Evolutionary conservation across 2,888 invertebrate genomes (phyloP).

Genomic region (Biston stratarius): DNA sequence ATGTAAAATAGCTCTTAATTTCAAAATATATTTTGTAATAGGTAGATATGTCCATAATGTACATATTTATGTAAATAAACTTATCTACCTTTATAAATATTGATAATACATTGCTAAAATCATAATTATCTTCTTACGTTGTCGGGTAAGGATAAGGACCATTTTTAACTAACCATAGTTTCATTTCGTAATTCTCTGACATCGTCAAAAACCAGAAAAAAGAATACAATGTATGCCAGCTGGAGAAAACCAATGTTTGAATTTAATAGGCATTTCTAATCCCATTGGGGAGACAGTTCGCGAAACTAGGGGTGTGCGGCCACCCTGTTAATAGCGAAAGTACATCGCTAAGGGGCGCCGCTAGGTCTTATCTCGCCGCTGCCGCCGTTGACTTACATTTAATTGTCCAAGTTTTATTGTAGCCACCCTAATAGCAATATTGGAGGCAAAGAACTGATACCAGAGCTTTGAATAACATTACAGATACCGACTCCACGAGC

Average conservation of each 20-base stretch:
- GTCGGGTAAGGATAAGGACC: neutral
- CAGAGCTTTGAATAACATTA: slow-evolving; percentile 63
- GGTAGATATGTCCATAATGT: too few species aligned
- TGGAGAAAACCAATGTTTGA: slow-evolving; percentile 52
- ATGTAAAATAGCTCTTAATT: too few species aligned
- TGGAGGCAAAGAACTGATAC: slow-evolving; percentile 68
- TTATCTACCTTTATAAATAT: too few species aligned
- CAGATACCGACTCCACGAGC: slow-evolving; percentile 52
- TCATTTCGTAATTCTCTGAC: slow-evolving; percentile 30
- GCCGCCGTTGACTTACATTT: slow-evolving; percentile 79
- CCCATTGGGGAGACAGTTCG: slow-evolving; percentile 64
- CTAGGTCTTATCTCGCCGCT: slow-evolving; percentile 78
- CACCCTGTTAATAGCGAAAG: slow-evolving; percentile 78
- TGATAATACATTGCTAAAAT: too few species aligned
- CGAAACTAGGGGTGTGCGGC: slow-evolving; percentile 60
- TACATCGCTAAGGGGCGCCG: slow-evolving; percentile 72
- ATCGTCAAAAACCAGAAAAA: slow-evolving; percentile 42
- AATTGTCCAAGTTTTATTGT: slow-evolving; percentile 84
- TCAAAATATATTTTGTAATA: too few species aligned
- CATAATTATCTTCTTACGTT: neutral
- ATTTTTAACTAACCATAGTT: slow-evolving; percentile 4
- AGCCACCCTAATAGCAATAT: slow-evolving; percentile 76
- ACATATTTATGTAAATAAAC: too few species aligned
- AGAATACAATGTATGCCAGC: slow-evolving; percentile 49
- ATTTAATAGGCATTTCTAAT: slow-evolving; percentile 68